Base-by-base conservation (phyloP, 2,113 vertebrate species). In the Dasyurus viverrinus region DNA sequence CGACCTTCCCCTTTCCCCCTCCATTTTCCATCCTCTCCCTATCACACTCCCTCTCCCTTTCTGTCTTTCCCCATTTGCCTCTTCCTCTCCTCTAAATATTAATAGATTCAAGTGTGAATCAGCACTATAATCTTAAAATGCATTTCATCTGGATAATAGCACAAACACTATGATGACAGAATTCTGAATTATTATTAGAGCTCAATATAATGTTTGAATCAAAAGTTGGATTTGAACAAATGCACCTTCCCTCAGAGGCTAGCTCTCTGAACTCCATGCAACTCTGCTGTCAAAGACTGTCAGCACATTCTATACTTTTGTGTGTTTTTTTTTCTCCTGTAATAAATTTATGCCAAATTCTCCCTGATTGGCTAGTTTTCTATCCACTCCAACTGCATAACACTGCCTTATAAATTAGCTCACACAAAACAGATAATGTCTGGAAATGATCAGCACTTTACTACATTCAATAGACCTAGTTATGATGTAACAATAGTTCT, bases 91-190 rank as follows among this genome's bases (percentile, higher is more conserved):
- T 97, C 91, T 96, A 95, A 50, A 96, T 92, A 95, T 97, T 94
- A 97, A 96, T 90, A 98, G 97, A 98, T 98, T 98, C 92, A 97
- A 96, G 93, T 94, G 93, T 97, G 96, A 98, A 95, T 98, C 95
- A 98, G 97, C 97, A 97, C 97, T 96, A 91, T 93, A 96, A 97
- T 98, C 92, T 97, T 92, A 98, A 98, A 97, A 95, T 93, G 95
- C 94, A 98, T 94, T 93, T 96, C 97, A 90, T 95, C 96, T 98
- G 92, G 96, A 95, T 95, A 94, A 97, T 94, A 96, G 60, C 96
- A 92, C 97, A 96, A 97, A 92, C 89, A 95, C 89, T 95, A 95
- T 95, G 92, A 95, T 93, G 94, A 92, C 95, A 94, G 93, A 52
- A 92, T 46, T 94, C 94, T 97, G 96, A 95, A 96, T 97, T 97